Conservation (phyloP, 1,140 invertebrate genomes). For the Linepithema humile region DNA sequence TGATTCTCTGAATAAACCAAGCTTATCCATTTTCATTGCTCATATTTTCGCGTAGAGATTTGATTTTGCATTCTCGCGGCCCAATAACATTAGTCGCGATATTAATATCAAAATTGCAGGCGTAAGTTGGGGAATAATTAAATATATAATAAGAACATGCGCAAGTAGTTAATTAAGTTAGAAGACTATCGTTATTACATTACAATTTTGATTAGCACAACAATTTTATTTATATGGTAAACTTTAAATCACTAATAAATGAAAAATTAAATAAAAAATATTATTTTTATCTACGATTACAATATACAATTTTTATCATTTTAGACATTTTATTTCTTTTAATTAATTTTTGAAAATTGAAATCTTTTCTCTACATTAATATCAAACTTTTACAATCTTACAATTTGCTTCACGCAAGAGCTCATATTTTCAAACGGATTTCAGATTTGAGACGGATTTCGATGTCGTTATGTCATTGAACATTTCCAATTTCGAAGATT, state of each 20-base stretch:
- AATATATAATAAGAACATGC: neutral
- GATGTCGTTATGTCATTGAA: too few relatives aligned
- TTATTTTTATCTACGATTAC: neutral
- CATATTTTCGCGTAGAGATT: conserved; percentile 53
- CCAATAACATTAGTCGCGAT: conserved; percentile 12
- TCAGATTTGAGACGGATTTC: neutral
- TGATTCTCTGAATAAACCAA: conserved; percentile 15
- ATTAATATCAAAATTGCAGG: conserved; percentile 31
- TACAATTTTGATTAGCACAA: neutral
- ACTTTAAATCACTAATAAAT: neutral
- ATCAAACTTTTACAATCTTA: neutral
- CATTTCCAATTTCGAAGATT: neutral
- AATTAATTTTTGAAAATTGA: too few relatives aligned
- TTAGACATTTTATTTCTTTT: neutral
- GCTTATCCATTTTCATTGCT: neutral
- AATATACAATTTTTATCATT: neutral
- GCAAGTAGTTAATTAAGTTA: neutral
- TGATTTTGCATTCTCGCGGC: conserved; percentile 27
- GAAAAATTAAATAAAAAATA: neutral
- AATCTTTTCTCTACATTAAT: neutral
- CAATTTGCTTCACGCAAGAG: neutral
- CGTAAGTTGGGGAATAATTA: neutral
- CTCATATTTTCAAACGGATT: neutral
- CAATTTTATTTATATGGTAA: neutral
- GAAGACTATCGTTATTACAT: neutral